phyloP scores from a whole-genome alignment of 2,888 invertebrate genomes.

The Ariolimax columbianus region DNA sequence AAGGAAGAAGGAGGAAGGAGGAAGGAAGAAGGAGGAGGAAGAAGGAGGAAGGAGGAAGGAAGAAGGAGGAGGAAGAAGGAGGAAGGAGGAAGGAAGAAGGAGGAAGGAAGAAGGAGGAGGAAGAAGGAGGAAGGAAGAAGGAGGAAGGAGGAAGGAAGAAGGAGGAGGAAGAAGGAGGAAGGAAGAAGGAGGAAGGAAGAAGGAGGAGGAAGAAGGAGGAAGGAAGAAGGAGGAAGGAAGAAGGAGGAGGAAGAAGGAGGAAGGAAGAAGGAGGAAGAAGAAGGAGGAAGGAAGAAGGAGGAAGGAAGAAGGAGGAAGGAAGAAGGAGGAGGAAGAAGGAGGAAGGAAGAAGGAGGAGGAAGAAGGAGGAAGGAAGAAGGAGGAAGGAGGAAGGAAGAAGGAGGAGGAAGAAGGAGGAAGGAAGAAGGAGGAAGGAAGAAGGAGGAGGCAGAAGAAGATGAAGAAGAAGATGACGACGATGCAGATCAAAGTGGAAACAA shows the following conservation, averaged over 20 bases:
- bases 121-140: slow-evolving; percentile 25
- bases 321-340: neutral
- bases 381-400: neutral
- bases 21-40: neutral
- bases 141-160: neutral
- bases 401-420: neutral
- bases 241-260: neutral
- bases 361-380: neutral
- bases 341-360: neutral
- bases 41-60: neutral
- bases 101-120: neutral
- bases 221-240: neutral
- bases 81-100: no score
- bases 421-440: neutral
- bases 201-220: neutral
- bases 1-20: neutral
- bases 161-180: slow-evolving; percentile 23
- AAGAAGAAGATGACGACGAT: neutral
- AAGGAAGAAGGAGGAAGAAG: neutral
- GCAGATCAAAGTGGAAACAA: neutral
- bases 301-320: neutral
- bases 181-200: neutral
- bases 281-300: neutral
- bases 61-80: no score
- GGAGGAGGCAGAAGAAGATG: neutral